Base-by-base conservation (phyloP, 2,113 vertebrate species). In the Calyptomena viridis region DNA sequence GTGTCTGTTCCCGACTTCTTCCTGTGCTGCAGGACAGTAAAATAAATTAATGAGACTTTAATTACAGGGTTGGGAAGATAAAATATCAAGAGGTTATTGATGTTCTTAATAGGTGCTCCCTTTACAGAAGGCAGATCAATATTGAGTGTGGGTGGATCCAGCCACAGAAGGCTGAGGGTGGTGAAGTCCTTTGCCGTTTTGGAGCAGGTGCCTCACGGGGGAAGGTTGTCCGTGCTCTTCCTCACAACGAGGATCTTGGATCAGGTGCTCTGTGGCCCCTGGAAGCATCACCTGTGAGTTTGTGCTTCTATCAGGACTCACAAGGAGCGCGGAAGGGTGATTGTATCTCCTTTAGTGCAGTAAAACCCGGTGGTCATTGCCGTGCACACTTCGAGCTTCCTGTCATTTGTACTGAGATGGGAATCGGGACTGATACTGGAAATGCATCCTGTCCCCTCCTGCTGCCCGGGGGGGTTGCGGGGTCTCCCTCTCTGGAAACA, bases 311-410 rank as follows among this genome's bases (percentile, higher is more conserved):
- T 35, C 11, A n/a, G 8, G 28, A 16, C 50, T 21, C 24, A 2
- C 20, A 13, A 14, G 56, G 3, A 46, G 37, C 24, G 9, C 1
- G 5, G 30, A 14, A 23, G 16, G 44, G n/a, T 23, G 55, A 19
- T 14, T 37, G 3, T 7, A 3, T 6, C n/a, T 42, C 56, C 19
- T 47, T 27, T 52, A 11, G 50, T 14, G 9, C 19, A n/a, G 37
- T 64, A 42, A 63, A n/a, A 17, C 5, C 7, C 5, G 1, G 22
- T 19, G 22, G 11, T 9, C 2, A 4, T 3, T 22, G 40, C 19
- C 20, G 4, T 2, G 33, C 20, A 12, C 8, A 5, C 40, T 47
- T 42, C 1, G 47, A 7, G 15, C 60, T 40, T 60, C 46, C 42
- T 56, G 19, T 33, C 18, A 4, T 8, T 28, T 46, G 30, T 19